These are phyloP conservation scores for Phyto melanocephala DNA, from an alignment of 2,888 invertebrate species.

Conservation along the genomic window DNA sequence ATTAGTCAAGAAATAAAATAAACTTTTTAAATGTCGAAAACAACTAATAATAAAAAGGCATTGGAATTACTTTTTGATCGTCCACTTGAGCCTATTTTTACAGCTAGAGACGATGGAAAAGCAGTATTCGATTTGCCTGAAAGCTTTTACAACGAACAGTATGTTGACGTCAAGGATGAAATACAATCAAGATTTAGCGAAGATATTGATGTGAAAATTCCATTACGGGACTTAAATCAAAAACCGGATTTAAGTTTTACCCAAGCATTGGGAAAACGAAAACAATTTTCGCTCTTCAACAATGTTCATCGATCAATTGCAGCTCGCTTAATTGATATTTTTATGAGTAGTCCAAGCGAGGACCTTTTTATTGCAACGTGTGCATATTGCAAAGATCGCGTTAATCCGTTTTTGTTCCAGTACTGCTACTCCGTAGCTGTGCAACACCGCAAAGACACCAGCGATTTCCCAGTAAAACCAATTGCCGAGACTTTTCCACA, in stretches of 20 bases:
- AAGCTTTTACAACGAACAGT: constrained; percentile 74
- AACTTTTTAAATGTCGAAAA: constrained; percentile 67
- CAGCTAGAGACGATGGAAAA: constrained; percentile 75
- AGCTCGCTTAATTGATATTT: constrained; percentile 83
- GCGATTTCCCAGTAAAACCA: constrained; percentile 84
- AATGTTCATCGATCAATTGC: constrained; percentile 86
- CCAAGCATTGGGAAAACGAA: constrained; percentile 67
- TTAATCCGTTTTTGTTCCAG: constrained; percentile 90
- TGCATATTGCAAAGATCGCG: constrained; percentile 84
- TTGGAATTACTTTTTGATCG: constrained; percentile 75
- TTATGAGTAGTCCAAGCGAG: constrained; percentile 82
- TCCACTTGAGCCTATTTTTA: constrained; percentile 77
- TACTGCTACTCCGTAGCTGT: constrained; percentile 88
- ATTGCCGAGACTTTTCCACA: constrained; percentile 89
- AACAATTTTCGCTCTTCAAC: constrained; percentile 86
- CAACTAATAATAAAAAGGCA: constrained; percentile 69
- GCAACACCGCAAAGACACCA: constrained; percentile 81
- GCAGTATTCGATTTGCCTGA: constrained; percentile 75
- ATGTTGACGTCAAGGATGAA: constrained; percentile 71
- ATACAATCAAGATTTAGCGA: constrained; percentile 74
- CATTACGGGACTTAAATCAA: constrained; percentile 71
- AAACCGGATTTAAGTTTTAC: constrained; percentile 75
- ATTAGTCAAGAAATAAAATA: not conserved
- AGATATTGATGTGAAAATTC: constrained; percentile 73
- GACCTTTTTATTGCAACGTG: constrained; percentile 85